phyloP scores from a whole-genome alignment of 2,888 invertebrate species.

The Mechanitis messenoides region DNA sequence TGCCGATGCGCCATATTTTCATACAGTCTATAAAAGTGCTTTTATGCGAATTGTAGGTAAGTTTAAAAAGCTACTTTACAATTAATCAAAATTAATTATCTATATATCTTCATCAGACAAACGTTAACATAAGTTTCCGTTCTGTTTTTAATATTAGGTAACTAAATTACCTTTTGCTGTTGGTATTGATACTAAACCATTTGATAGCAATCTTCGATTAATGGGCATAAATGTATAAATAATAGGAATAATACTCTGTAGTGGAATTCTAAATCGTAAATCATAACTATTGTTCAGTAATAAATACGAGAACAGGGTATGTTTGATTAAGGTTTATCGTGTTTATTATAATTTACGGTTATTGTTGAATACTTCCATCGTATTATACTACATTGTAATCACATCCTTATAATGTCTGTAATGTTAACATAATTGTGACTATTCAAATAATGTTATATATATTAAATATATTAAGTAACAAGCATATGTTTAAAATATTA shows the following conservation, averaged over 20 bases:
- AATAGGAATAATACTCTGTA: slow-evolving; percentile 54
- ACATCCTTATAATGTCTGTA: background rate
- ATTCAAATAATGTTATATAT: too few species aligned
- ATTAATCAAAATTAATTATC: too few species aligned
- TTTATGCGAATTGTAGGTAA: slow-evolving; percentile 84
- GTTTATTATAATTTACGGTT: slow-evolving; percentile 62
- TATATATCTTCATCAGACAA: too few species aligned
- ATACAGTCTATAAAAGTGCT: slow-evolving; percentile 80
- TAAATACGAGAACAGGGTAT: slow-evolving; percentile 71
- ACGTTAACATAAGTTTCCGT: slow-evolving; percentile 5
- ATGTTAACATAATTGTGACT: background rate
- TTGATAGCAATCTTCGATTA: slow-evolving; percentile 13
- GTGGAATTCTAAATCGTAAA: slow-evolving; percentile 63
- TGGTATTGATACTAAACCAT: slow-evolving; percentile 9
- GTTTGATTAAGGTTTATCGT: slow-evolving; percentile 74
- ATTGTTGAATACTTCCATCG: slow-evolving; percentile 40
- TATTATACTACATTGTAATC: slow-evolving; percentile 12
- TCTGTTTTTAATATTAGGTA: slow-evolving; percentile 36
- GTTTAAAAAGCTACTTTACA: slow-evolving; percentile 45
- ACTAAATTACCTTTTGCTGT: slow-evolving; percentile 33
- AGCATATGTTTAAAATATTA: too few species aligned
- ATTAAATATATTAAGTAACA: too few species aligned
- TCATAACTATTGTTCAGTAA: slow-evolving; percentile 73
- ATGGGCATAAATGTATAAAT: slow-evolving; percentile 48
- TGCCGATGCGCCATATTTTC: slow-evolving; percentile 84